Evolutionary conservation across 2,888 invertebrate genomes (phyloP), one percentile per base, ranked within the genome.

Genomic region (Shargacucullia verbasci): DNA sequence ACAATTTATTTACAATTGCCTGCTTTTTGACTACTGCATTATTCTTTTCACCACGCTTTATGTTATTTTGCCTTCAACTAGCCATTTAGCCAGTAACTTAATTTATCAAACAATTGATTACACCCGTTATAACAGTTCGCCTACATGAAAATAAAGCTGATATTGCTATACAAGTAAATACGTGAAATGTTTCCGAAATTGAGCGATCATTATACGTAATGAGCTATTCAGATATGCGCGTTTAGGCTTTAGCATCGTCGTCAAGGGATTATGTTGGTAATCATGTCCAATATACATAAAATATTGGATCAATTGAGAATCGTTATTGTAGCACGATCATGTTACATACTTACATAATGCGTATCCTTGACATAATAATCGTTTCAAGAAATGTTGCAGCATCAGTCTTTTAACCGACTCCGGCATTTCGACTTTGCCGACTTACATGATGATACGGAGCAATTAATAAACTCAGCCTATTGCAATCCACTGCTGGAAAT

Each of bases 191-290:
- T 20, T 33, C 27, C 34, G 39, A 44, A 56, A 65, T 65, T 50
- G 43, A 54, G 13, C 49, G 34, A 47, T 47, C 49, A 65, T 59
- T 71, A 47, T 12, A 27, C 13, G 44, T 65, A 71, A 56, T 49
- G 56, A 65, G 49, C 43, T 31, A 33, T 40, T 41, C 35, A 43
- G 13, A 38, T 47, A 27, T 48, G 40, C 54, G 29, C 39, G 39
- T 49, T 57, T 47, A 50, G 57, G 60, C 31, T 60, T 50, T 47
- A 47, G n/a, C 50, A 31, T 40, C 47, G 40, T 47, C 34, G 40
- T 33, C 39, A 27, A 53, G 48, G 49, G 47, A 57, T 54, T 66
- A 60, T 54, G 47, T 65, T 46, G 50, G 50, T 56, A 10, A 52
- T 41, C 20, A 20, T 20, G 4, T 20, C 20, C 20, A 20, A 20